Evolutionary conservation across 2,888 invertebrate species (phyloP), one percentile per base, ranked within the genome.

Genomic region (Machimus rusticus): DNA sequence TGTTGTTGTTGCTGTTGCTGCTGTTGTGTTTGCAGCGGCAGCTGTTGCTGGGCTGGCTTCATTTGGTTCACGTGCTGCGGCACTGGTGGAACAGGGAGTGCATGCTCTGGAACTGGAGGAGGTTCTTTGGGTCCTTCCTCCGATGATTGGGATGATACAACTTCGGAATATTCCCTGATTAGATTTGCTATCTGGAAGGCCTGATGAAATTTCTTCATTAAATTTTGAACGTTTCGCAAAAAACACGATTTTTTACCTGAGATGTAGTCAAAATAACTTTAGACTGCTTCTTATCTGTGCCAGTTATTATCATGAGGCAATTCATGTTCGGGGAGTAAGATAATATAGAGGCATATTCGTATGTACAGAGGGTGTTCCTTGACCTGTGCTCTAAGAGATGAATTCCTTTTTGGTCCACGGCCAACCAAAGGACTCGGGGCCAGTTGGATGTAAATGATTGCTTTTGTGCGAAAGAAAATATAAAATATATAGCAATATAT

Each of bases 371-470:
- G 55, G 98, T 96, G 91, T 96, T 97, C 90, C 98, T 95, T 16
- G 98, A 96, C 87, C 97, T 95, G 91, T 97, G 97, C 90, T 98
- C 97, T 90, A 98, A 93, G 89, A 99, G 93, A 92, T 98, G 98
- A 88, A 99, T 95, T 28, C 99, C 99, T 90, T 95, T 95, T 92
- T 98, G 98, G 93, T 98, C 98, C 85, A 99, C 97, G 34, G 98
- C 98, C 90, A 99, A 93, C 98, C 98, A 98, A 77, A 99, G 93
- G 74, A 96, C 95, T 91, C 98, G 95, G 39, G 99, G 98, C 97
- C 99, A 98, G 93, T 98, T 98, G 37, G 98, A 98, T 16, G 98
- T 98, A 92, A 98, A 98, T 14, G 98, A 97, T 96, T 99, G 98
- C 97, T 97, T n/a, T 78, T 8, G 55, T 34, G 39, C n/a, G 4